These are phyloP conservation scores for Caenorhabditis tropicalis DNA, from an alignment of 1,140 invertebrate genomes.

Conservation along the genomic window DNA sequence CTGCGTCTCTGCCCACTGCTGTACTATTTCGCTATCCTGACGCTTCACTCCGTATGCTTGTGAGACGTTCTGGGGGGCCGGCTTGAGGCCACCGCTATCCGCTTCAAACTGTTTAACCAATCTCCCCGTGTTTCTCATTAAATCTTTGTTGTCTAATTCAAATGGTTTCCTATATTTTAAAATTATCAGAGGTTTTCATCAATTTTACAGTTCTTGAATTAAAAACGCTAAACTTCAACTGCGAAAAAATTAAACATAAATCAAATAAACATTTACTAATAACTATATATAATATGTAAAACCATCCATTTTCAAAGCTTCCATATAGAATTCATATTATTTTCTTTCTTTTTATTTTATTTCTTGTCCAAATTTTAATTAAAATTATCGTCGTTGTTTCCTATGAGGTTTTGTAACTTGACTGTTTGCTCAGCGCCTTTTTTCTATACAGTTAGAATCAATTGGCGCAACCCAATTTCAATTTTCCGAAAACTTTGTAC, in stretches of 20 bases:
- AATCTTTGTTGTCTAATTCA: not conserved
- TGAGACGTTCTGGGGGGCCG: slow-evolving; percentile 29
- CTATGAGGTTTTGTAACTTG: not conserved
- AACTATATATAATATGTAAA: no score
- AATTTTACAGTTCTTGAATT: no score
- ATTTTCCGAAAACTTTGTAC: not conserved
- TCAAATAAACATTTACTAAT: no score
- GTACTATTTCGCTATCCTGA: not conserved
- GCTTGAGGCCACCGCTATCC: not conserved
- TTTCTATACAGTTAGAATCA: not conserved
- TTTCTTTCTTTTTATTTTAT: not conserved
- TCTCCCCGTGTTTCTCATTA: not conserved
- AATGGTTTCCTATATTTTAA: not conserved
- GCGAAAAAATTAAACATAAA: no score
- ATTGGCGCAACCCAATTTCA: not conserved
- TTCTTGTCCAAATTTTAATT: no score
- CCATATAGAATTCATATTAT: not conserved
- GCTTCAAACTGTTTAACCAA: not conserved
- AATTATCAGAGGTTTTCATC: not conserved
- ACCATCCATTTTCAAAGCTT: no score
- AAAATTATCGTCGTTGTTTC: no score
- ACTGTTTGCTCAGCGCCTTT: not conserved
- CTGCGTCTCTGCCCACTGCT: not conserved
- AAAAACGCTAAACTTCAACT: no score
- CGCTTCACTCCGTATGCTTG: slow-evolving; percentile 39